phyloP scores from a whole-genome alignment of 2,797 vertebrate genomes.

The Synanceia verrucosa region DNA sequence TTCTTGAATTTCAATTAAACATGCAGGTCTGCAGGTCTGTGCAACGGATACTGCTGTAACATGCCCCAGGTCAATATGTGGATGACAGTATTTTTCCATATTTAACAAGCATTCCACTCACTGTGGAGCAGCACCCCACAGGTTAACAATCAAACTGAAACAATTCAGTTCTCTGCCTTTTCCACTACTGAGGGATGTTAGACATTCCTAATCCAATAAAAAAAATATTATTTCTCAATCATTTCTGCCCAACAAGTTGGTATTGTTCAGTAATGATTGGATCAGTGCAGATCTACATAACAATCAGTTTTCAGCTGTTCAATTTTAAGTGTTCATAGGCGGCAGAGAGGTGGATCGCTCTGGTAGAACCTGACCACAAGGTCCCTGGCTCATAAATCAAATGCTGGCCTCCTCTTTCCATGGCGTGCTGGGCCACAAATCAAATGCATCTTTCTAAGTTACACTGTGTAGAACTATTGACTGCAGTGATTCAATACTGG shows the following conservation, averaged over 20 bases:
- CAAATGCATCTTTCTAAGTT: conserved; percentile 77
- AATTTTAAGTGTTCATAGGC: conserved; percentile 53
- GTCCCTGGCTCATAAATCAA: conserved; percentile 76
- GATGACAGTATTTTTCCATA: not conserved
- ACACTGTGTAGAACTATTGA: conserved; percentile 74
- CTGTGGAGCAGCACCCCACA: not conserved
- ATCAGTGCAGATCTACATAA: conserved; percentile 54
- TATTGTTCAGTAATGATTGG: conserved; percentile 25
- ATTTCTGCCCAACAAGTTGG: not conserved
- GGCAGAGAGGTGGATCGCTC: conserved; percentile 44
- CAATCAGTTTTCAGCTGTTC: conserved; percentile 55
- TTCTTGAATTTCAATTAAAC: conserved; percentile 1
- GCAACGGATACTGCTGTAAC: not conserved
- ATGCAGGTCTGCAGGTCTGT: not conserved
- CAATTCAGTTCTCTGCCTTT: not conserved
- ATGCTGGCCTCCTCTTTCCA: conserved; percentile 59
- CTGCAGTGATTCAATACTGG: conserved; percentile 69
- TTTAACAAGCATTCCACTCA: not conserved
- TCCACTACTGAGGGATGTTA: not conserved
- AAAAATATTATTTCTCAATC: conserved; percentile 18
- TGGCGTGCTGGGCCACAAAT: conserved; percentile 70
- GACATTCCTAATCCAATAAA: not conserved
- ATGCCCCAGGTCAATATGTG: not conserved
- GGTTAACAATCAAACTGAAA: conserved; percentile 4
- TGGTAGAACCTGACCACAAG: conserved; percentile 70